Percentiles rank a stretch among this genome's conserved stretches.
These are phyloP conservation scores for Tromatobia lineatoria DNA, from an alignment of 2,888 invertebrate genomes.

Conservation along the genomic window DNA sequence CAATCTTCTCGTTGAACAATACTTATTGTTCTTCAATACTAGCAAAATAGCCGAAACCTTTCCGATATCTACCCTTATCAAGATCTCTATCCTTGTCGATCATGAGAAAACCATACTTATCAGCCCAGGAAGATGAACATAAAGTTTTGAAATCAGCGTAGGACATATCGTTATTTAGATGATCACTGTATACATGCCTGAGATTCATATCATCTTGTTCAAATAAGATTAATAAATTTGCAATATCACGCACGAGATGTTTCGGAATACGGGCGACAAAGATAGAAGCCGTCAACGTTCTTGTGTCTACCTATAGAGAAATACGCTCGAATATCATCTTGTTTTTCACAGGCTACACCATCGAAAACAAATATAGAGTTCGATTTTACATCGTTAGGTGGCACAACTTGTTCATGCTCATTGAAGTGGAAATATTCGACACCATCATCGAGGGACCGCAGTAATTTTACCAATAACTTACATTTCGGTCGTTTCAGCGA, in stretches of 20 bases:
- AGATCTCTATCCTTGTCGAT: constrained; percentile 70
- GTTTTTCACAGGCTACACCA: constrained; percentile 70
- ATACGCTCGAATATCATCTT: constrained; percentile 67
- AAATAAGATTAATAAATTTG: constrained; percentile 70
- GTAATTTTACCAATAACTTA: constrained; percentile 67
- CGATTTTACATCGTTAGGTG: constrained; percentile 69
- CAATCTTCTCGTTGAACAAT: constrained; percentile 15
- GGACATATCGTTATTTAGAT: constrained; percentile 71
- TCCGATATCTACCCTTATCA: constrained; percentile 66
- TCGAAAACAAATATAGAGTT: constrained; percentile 79
- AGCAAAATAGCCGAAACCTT: constrained; percentile 60
- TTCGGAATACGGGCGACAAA: constrained; percentile 71
- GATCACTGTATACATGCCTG: constrained; percentile 69
- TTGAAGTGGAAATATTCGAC: constrained; percentile 72
- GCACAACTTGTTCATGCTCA: constrained; percentile 69
- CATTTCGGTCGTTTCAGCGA: too few species aligned
- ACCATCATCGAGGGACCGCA: constrained; percentile 68
- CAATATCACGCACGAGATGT: constrained; percentile 70
- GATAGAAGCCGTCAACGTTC: constrained; percentile 70
- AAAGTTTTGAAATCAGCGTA: constrained; percentile 67
- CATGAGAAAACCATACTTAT: constrained; percentile 69
- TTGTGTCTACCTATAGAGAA: constrained; percentile 71
- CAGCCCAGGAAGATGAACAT: constrained; percentile 68
- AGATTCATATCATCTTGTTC: constrained; percentile 72
- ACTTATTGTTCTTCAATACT: constrained; percentile 34